phyloP scores from a whole-genome alignment of 30 jellyfish, hydroid and myxozoan genomes.

The Aurelia sp. region DNA sequence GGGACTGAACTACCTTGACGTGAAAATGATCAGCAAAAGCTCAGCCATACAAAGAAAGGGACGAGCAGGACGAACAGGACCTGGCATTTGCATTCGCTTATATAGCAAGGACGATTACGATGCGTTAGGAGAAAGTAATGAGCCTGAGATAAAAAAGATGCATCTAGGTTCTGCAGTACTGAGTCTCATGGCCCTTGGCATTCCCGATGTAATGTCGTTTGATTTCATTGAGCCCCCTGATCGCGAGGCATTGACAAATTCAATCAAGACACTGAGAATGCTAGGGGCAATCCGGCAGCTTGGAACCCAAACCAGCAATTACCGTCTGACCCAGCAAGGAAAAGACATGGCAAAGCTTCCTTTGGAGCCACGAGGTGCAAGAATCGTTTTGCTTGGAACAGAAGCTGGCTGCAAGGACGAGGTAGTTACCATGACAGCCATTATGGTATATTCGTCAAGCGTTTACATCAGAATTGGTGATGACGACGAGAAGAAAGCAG shows the following conservation, averaged over 20 bases:
- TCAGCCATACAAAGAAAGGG: constrained; percentile 88
- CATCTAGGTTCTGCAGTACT: constrained; percentile 71
- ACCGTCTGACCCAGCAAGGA: constrained; percentile 52
- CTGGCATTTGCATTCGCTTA: constrained; percentile 72
- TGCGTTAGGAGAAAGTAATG: constrained; percentile 25
- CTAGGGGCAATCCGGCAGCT: constrained; percentile 58
- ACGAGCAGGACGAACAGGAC: constrained; percentile 84
- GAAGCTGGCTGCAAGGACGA: constrained; percentile 52
- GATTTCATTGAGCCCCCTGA: constrained; percentile 77
- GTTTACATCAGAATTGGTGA: constrained; percentile 71
- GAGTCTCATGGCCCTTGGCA: constrained; percentile 60
- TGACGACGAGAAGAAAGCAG: constrained; percentile 58
- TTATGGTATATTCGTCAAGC: constrained; percentile 56
- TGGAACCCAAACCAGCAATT: neutral
- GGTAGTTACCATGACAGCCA: constrained; percentile 60
- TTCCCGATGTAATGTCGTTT: constrained; percentile 50
- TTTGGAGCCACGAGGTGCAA: constrained; percentile 71
- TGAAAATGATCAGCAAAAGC: constrained; percentile 67
- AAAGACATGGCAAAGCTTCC: constrained; percentile 56
- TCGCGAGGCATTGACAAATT: constrained; percentile 15
- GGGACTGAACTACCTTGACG: constrained; percentile 55
- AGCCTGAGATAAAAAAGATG: constrained; percentile 72
- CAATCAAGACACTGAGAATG: constrained; percentile 31
- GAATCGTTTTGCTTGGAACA: constrained; percentile 48
- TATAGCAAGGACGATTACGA: constrained; percentile 62